Percentiles rank a stretch among this genome's conserved stretches.
Conservation (phyloP, 2,888 invertebrate species). For the Apamea crenata region DNA sequence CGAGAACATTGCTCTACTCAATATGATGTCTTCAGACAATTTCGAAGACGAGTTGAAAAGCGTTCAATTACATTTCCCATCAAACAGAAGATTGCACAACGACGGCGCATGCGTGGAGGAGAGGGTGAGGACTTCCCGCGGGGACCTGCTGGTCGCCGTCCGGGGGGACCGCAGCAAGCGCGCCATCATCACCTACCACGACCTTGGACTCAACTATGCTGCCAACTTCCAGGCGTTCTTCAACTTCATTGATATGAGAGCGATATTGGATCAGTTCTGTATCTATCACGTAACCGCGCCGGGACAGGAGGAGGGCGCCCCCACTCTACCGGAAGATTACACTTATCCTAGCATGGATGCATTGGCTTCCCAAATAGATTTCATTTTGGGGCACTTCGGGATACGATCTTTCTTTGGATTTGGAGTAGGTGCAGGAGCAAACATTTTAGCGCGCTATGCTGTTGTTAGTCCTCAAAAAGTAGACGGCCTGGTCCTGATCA, state of each 20-base stretch:
- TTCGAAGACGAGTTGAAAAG: slow-evolving; percentile 98
- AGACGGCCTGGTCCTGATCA: slow-evolving; percentile 97
- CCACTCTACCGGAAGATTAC: slow-evolving; percentile 96
- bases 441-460: slow-evolving; percentile 98
- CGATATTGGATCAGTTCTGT: slow-evolving; percentile 97
- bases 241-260: slow-evolving; percentile 97
- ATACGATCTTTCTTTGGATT: slow-evolving; percentile 98
- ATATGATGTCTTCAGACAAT: slow-evolving; percentile 93
- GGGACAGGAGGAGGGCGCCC: slow-evolving; percentile 99
- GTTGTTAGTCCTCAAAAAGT: slow-evolving; percentile 96
- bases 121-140: slow-evolving; percentile 97
- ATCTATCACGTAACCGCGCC: slow-evolving; percentile 99
- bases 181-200: slow-evolving; percentile 99
- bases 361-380: slow-evolving; percentile 96
- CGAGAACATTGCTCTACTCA: slow-evolving; percentile 91
- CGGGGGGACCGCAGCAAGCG: slow-evolving; percentile 98
- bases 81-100: slow-evolving; percentile 91
- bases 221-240: slow-evolving; percentile 98
- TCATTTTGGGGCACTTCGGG: slow-evolving; percentile 97
- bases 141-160: slow-evolving; percentile 97
- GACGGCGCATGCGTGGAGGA: slow-evolving; percentile 91
- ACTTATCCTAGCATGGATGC: slow-evolving; percentile 99
- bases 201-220: slow-evolving; percentile 99
- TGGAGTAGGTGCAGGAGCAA: slow-evolving; percentile 99
- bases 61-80: slow-evolving; percentile 96